phyloP scores from a whole-genome alignment of 1,140 invertebrate species.

The Trachelipus rathkii region DNA sequence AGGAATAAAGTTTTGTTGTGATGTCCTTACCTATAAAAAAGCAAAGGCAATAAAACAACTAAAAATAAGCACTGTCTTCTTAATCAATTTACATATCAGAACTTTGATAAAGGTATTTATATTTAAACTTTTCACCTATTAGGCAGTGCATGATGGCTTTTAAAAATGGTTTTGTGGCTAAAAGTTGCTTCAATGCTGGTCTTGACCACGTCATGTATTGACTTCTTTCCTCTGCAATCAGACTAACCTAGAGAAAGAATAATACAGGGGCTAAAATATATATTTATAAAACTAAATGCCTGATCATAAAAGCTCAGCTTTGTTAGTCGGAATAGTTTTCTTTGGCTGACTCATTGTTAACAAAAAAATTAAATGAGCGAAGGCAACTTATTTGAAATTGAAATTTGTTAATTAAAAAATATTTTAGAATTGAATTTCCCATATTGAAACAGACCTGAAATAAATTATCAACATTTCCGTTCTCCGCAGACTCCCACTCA shows the following conservation, averaged over 20 bases:
- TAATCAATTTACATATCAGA: background rate
- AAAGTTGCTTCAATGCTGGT: background rate
- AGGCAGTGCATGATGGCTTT: background rate
- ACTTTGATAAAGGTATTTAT: background rate
- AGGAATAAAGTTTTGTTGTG: conserved; percentile 74
- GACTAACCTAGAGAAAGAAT: background rate
- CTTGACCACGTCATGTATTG: background rate
- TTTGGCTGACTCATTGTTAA: no score
- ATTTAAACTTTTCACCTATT: background rate
- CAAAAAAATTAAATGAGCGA: no score
- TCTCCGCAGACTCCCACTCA: conserved; percentile 75
- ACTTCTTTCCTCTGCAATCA: background rate
- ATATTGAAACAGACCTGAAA: conserved; percentile 60
- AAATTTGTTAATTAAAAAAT: no score
- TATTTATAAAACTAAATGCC: no score
- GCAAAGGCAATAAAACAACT: background rate
- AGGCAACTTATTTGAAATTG: no score
- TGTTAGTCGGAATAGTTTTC: no score
- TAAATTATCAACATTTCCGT: conserved; percentile 64
- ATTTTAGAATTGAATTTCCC: no score
- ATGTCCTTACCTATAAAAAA: conserved; percentile 68
- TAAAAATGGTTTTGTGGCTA: background rate
- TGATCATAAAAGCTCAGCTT: no score
- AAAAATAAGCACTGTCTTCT: background rate
- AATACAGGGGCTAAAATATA: no score